Evolutionary conservation across 2,888 invertebrate genomes (phyloP).

Genomic region (Mayetiola destructor): DNA sequence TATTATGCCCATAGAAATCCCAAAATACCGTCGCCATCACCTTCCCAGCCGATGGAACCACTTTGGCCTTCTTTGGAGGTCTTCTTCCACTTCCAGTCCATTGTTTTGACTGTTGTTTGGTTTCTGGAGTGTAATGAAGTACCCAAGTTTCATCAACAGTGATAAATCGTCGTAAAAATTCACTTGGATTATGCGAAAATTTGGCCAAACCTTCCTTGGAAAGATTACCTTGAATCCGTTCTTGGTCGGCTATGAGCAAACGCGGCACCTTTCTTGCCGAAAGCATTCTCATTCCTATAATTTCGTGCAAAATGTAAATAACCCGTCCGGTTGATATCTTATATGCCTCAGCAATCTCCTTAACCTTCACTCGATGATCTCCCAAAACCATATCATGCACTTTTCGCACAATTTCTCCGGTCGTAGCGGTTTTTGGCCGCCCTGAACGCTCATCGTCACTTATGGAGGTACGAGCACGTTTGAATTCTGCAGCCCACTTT

Average conservation of each 20-base stretch:
- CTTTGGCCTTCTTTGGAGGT: not conserved
- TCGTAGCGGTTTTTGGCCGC: conserved; percentile 13
- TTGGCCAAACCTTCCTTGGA: conserved; percentile 1
- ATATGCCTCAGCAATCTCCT: conserved; percentile 1
- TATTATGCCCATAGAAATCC: conserved; percentile 24
- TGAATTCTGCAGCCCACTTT: not conserved
- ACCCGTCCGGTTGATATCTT: conserved; percentile 18
- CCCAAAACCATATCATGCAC: not conserved
- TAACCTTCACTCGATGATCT: conserved; percentile 10
- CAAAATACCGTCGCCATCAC: conserved; percentile 21
- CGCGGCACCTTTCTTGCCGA: not conserved
- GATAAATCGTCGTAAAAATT: conserved; percentile 5
- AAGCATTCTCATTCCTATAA: conserved; percentile 17
- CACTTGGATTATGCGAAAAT: not conserved
- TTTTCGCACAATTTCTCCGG: conserved; percentile 13
- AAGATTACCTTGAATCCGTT: not conserved
- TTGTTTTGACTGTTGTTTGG: not conserved
- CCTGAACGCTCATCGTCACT: not conserved
- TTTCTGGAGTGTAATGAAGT: conserved; percentile 12
- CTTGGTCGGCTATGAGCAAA: not conserved
- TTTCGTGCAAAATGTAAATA: conserved; percentile 18
- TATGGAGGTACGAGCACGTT: not conserved
- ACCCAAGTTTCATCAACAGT: conserved; percentile 14
- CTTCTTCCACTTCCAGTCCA: not conserved
- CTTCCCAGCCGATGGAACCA: not conserved